Evolutionary conservation across 2,888 invertebrate species (phyloP).

Genomic region (Pseudoips prasinana): DNA sequence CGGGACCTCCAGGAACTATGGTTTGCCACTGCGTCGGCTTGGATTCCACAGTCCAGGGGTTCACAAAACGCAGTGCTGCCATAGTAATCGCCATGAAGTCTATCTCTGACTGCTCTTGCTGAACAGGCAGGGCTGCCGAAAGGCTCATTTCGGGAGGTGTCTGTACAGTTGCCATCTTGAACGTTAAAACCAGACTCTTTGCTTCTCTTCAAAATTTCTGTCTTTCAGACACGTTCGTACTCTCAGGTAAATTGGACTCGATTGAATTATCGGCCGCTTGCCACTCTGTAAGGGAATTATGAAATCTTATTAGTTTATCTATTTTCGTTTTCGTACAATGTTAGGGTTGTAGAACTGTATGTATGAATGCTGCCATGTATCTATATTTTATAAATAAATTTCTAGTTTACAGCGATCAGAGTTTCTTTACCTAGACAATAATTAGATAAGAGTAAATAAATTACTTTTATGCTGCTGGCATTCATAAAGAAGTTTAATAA

Average conservation of each 20-base stretch:
- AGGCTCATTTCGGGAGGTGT: constrained; percentile 58
- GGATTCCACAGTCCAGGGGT: constrained; percentile 62
- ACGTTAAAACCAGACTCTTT: constrained; percentile 14
- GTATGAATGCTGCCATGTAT: too few relatives aligned
- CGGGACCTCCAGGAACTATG: constrained; percentile 54
- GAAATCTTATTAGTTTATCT: constrained; percentile 58
- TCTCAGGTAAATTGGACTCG: constrained; percentile 37
- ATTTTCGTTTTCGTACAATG: constrained; percentile 33
- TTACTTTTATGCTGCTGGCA: too few relatives aligned
- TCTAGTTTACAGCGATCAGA: too few relatives aligned
- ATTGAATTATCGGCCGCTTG: constrained; percentile 45
- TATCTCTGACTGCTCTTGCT: constrained; percentile 58
- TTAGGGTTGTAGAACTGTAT: constrained; percentile 43
- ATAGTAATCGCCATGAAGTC: constrained; percentile 71
- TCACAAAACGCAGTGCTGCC: constrained; percentile 73
- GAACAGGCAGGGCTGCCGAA: constrained; percentile 50
- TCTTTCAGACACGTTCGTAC: constrained; percentile 33
- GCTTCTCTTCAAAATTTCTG: constrained; percentile 15
- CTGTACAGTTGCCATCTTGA: constrained; percentile 68
- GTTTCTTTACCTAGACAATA: too few relatives aligned
- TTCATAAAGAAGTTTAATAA: too few relatives aligned
- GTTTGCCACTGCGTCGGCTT: constrained; percentile 48
- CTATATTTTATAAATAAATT: too few relatives aligned
- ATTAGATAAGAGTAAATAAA: too few relatives aligned
- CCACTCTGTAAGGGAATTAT: constrained; percentile 58